These are phyloP conservation scores for Cryptomyrus ogoouensis DNA, from an alignment of 2,113 vertebrate species.

Conservation along the genomic window DNA sequence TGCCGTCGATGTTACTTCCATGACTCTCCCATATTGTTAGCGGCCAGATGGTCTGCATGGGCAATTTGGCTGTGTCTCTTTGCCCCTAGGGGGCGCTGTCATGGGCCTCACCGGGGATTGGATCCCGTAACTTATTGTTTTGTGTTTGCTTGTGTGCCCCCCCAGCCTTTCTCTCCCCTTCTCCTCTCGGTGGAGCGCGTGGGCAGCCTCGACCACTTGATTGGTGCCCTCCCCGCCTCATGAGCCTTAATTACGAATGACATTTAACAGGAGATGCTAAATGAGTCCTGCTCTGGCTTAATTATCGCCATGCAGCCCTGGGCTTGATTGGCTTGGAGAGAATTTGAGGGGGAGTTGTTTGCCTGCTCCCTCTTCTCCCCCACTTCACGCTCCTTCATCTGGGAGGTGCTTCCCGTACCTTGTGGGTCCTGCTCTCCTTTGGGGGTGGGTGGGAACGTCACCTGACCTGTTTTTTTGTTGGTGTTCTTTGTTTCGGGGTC, in stretches of 20 bases:
- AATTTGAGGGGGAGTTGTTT: slow-evolving; percentile 18
- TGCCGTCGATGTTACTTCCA: background rate
- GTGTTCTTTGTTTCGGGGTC: background rate
- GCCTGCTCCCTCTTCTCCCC: background rate
- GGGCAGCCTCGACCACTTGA: slow-evolving; percentile 36
- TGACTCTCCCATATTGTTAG: background rate
- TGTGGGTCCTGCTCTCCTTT: background rate
- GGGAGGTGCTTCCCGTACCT: too few relatives aligned
- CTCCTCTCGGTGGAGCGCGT: slow-evolving; percentile 13
- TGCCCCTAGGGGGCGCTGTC: background rate
- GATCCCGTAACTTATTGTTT: background rate
- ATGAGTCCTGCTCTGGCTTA: slow-evolving; percentile 42
- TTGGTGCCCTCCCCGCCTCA: slow-evolving; percentile 38
- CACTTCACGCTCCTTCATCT: background rate
- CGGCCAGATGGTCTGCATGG: background rate
- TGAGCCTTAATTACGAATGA: slow-evolving; percentile 48
- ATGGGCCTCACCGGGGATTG: background rate
- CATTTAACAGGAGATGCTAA: slow-evolving; percentile 53
- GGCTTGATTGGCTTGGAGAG: slow-evolving; percentile 44
- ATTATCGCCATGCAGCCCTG: slow-evolving; percentile 32
- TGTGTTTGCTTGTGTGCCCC: background rate
- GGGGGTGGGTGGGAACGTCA: background rate
- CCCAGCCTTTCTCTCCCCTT: background rate
- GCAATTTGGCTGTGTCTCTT: background rate
- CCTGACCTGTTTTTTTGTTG: background rate